Base-by-base conservation (phyloP, 2,113 vertebrate genomes). In the human region DNA sequence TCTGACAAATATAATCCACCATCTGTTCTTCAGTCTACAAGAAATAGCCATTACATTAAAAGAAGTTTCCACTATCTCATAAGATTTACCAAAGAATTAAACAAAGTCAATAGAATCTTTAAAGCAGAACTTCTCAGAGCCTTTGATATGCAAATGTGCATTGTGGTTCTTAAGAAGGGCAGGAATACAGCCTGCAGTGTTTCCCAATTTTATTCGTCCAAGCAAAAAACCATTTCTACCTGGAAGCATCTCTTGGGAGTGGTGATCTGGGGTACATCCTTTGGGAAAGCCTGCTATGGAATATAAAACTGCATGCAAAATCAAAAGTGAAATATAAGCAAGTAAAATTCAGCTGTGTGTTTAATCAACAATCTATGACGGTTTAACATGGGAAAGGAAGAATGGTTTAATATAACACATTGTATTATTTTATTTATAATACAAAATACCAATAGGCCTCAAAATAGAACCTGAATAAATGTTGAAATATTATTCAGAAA, bases 81-180 rank as follows among this genome's bases (percentile, higher is more conserved):
- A 38, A 3, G 5, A 13, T 16, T 55, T 32, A 5, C 16, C n/a
- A 66, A 66, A 16, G 18, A 8, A 45, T 10, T 16, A 70, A 66
- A 30, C 35, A 8, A 40, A 86, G 18, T 27, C 38, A 43, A 55
- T 22, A 4, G 40, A 38, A 23, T 48, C 30, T 14, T 66, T 20
- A 57, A 64, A 64, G 85, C 30, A 18, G 78, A 72, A 32, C 17
- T 30, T 38, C 43, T 40, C 35, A 32, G 27, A 64, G 43, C 7
- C 20, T n/a, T 22, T 11, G 23, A 16, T 18, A 0, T 0, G 38
- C 38, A 8, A 6, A 23, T 8, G 22, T 52, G 20, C 7, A 2
- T 0, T 32, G 22, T 4, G 45, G 8, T 16, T 23, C 82, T 32
- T 20, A 4, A 17, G 14, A 86, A 82, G 45, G 32, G 4, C 30